A percentile compares a stretch with the other conserved stretches of the same genome.
Conservation (phyloP, 2,888 invertebrate species). For the Margaritifera margaritifera region DNA sequence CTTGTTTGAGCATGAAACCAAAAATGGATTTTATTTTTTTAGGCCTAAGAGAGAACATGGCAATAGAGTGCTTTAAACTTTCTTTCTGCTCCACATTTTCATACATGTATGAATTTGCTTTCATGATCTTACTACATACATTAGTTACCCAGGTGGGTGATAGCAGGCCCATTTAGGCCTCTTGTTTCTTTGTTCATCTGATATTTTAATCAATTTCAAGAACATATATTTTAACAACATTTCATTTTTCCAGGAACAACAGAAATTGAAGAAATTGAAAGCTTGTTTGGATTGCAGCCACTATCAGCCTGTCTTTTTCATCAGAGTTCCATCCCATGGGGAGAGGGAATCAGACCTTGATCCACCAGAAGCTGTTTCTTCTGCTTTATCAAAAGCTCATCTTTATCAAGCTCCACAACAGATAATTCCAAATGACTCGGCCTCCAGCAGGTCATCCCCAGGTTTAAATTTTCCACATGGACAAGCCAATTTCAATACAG, state of each 20-base stretch:
- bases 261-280: conserved; percentile 36
- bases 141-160: too few relatives aligned
- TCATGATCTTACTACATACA: too few relatives aligned
- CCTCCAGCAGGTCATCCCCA: neutral
- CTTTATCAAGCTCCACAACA: neutral
- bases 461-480: neutral
- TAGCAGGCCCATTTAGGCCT: neutral
- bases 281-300: conserved; percentile 24
- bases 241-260: conserved; percentile 37
- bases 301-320: conserved; percentile 47
- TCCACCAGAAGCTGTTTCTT: conserved; percentile 33
- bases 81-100: too few relatives aligned
- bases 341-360: conserved; percentile 74
- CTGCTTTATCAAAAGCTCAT: neutral
- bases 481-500: neutral
- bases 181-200: neutral
- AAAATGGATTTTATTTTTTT: too few relatives aligned
- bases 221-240: neutral
- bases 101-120: too few relatives aligned
- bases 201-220: neutral
- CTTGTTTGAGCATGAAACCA: too few relatives aligned
- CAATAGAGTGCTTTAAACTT: too few relatives aligned
- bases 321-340: conserved; percentile 72
- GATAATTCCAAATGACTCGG: neutral
- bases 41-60: too few relatives aligned